Evolutionary conservation across 2,113 vertebrate genomes (phyloP), one percentile per base, ranked within the genome.

Genomic region (Speoplatyrhinus poulsoni): DNA sequence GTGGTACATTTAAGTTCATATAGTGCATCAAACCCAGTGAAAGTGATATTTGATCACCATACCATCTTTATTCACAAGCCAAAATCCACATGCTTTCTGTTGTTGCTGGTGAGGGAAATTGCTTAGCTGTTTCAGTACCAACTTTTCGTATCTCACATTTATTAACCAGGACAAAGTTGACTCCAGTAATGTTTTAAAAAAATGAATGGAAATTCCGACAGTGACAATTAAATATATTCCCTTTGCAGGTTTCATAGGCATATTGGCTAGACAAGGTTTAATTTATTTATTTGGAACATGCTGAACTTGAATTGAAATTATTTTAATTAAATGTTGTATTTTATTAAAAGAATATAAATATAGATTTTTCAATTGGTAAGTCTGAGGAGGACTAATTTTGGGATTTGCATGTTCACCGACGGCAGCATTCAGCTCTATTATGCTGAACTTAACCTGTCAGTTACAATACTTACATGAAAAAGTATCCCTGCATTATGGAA

Each of bases 341-440:
- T 72, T 75, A 85, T 82, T 76, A 82, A 77, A 74, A 17, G 60
- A 52, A 65, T 57, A 66, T 60, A 26, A 41, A 63, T 74, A 74
- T 62, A 53, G 61, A 41, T 65, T 54, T 57, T 72, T 41, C 11
- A 9, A 62, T 72, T 56, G 26, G 11, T 12, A 73, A 69, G 2
- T 15, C 58, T 3, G 33, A 16, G 13, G n/a, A 41, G 49, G 48
- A 15, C 33, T 19, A 48, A 52, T 19, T 1, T 62, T 64, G 61
- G 16, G 72, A 70, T 17, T 15, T 16, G 48, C 58, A 62, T 58
- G 65, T 12, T 69, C 19, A 55, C 67, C 57, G 19, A 46, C 60
- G 70, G 52, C 60, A 58, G 33, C 3, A 58, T 60, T 55, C 26
- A 58, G 71, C 55, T 62, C 48, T 48, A 17, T 19, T 66, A 9